A percentile compares a stretch with the other conserved stretches of the same genome.
Evolutionary conservation across 2,113 vertebrate species (phyloP).

Genomic region (Dascyllus trimaculatus): DNA sequence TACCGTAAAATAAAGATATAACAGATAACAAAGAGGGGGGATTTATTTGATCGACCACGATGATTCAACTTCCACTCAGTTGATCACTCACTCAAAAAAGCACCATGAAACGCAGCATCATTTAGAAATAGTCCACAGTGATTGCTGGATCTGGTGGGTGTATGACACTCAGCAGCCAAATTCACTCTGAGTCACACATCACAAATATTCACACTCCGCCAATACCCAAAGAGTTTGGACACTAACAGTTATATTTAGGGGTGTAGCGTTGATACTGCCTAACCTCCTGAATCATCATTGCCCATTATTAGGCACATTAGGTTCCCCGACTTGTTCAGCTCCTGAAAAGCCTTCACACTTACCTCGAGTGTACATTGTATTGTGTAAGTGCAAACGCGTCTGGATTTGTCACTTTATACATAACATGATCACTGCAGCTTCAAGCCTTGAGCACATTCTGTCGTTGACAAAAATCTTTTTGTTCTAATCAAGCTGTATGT

Average conservation of each 20-base stretch:
- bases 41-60: slow-evolving; percentile 11
- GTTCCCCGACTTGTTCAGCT: slow-evolving; percentile 29
- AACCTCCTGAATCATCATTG: slow-evolving; percentile 44
- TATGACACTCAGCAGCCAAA: slow-evolving; percentile 62
- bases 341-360: slow-evolving; percentile 1
- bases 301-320: slow-evolving; percentile 17
- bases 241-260: slow-evolving; percentile 55
- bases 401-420: neutral
- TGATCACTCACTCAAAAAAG: slow-evolving; percentile 33
- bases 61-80: slow-evolving; percentile 39
- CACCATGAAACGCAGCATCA: slow-evolving; percentile 38
- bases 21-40: slow-evolving; percentile 12
- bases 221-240: slow-evolving; percentile 46
- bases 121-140: slow-evolving; percentile 40
- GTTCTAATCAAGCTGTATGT: neutral
- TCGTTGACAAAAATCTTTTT: neutral
- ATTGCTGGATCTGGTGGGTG: slow-evolving; percentile 58
- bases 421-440: neutral
- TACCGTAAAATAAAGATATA: slow-evolving; percentile 17
- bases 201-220: slow-evolving; percentile 52
- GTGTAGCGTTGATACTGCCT: neutral
- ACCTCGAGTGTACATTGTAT: neutral
- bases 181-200: slow-evolving; percentile 67
- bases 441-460: neutral
- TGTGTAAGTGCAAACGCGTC: neutral